A percentile compares a stretch with the other conserved stretches of the same genome.
phyloP scores from a whole-genome alignment of 1,140 invertebrate species.

The Melanaphis sacchari region DNA sequence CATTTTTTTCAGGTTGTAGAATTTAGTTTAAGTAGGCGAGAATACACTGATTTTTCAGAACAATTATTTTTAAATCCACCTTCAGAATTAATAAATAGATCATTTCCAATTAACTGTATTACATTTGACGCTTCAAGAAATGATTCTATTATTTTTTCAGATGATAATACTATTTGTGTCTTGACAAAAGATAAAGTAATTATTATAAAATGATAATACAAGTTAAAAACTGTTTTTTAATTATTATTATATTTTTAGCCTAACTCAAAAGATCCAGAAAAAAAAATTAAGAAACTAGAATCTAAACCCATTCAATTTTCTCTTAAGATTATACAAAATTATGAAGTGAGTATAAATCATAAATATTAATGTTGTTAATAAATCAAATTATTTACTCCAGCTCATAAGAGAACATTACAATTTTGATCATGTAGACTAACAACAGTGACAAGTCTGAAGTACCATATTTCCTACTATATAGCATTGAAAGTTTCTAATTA shows the following conservation, averaged over 20 bases:
- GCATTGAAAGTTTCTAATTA: too few relatives aligned
- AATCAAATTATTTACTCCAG: too few relatives aligned
- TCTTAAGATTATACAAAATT: conserved; percentile 55
- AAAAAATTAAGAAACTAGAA: conserved; percentile 32
- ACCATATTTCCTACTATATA: too few relatives aligned
- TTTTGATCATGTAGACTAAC: too few relatives aligned
- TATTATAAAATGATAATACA: not conserved
- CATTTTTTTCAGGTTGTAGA: conserved; percentile 70
- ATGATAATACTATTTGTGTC: conserved; percentile 70
- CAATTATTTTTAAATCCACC: conserved; percentile 65
- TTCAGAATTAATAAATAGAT: conserved; percentile 65
- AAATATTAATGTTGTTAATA: not conserved
- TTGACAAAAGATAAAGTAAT: conserved; percentile 66
- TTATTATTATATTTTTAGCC: conserved; percentile 2
- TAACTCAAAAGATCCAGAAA: not conserved
- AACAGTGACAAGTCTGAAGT: too few relatives aligned
- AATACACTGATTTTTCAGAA: conserved; percentile 69
- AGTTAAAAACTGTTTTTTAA: not conserved
- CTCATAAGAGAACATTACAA: too few relatives aligned
- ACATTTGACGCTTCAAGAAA: conserved; percentile 68
- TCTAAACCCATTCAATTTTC: conserved; percentile 46
- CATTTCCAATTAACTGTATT: conserved; percentile 67
- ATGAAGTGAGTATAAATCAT: conserved; percentile 62
- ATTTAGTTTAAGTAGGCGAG: conserved; percentile 69
- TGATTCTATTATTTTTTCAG: conserved; percentile 71